phyloP scores from a whole-genome alignment of 1,140 invertebrate species.

The Ceratosolen fusciceps region DNA sequence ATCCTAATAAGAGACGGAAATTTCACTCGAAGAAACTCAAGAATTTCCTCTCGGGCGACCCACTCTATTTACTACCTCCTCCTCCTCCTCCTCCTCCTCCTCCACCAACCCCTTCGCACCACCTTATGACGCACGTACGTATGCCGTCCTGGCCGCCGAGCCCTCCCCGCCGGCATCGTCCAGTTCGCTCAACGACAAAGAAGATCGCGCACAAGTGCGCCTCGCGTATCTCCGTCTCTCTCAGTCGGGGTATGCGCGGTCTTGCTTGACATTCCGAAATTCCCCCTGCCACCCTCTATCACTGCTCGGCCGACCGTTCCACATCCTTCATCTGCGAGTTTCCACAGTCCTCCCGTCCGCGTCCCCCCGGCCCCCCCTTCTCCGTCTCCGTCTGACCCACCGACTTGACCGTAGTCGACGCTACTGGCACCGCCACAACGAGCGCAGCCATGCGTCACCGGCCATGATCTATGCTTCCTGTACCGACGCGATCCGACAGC shows the following conservation, averaged over 20 bases:
- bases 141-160: neutral
- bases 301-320: constrained; percentile 65
- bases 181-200: constrained; percentile 13
- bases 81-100: neutral
- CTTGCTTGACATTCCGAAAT: constrained; percentile 62
- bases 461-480: constrained; percentile 69
- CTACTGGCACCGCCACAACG: too few relatives aligned
- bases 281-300: constrained; percentile 62
- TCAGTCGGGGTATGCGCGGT: constrained; percentile 32
- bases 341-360: constrained; percentile 53
- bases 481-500: constrained; percentile 34
- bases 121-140: neutral
- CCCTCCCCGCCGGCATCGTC: neutral
- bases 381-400: too few relatives aligned
- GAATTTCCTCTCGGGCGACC: constrained; percentile 17
- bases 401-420: too few relatives aligned
- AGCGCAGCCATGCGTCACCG: constrained; percentile 70
- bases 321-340: constrained; percentile 70
- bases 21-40: constrained; percentile 37
- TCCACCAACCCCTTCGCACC: neutral
- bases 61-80: neutral
- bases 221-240: constrained; percentile 36
- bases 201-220: constrained; percentile 40
- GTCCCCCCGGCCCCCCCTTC: constrained; percentile 17
- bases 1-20: constrained; percentile 39